Percentiles rank a stretch among this genome's conserved stretches.
Evolutionary conservation across 2,113 vertebrate genomes (phyloP).

Genomic region (Camelus dromedarius): DNA sequence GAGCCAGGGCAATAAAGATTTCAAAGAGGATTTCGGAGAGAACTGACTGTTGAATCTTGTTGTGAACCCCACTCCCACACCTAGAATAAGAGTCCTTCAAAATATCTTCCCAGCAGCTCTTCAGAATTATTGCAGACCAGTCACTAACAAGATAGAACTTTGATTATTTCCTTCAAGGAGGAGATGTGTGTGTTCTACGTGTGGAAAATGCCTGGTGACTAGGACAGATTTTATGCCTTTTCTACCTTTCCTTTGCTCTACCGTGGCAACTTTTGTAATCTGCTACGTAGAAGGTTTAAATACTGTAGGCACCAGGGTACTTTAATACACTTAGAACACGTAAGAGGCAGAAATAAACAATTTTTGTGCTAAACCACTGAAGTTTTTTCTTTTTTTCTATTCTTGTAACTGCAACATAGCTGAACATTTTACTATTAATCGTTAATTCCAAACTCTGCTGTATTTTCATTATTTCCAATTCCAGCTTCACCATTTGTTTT

Average conservation of each 20-base stretch:
- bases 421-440: neutral
- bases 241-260: neutral
- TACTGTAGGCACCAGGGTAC: neutral
- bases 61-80: neutral
- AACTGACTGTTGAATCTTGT: neutral
- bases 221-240: neutral
- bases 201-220: neutral
- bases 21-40: neutral
- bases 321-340: too few relatives aligned
- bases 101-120: neutral
- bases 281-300: neutral
- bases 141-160: neutral
- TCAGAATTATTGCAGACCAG: neutral
- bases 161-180: neutral
- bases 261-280: accelerated
- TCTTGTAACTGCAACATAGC: neutral
- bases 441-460: neutral
- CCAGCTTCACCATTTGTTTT: neutral
- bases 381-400: neutral
- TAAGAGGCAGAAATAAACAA: neutral
- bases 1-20: neutral
- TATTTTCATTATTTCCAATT: neutral
- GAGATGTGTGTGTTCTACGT: neutral
- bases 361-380: neutral
- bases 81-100: neutral